These are phyloP conservation scores for Parus major DNA, from an alignment of 2,113 vertebrate species.

Conservation along the genomic window DNA sequence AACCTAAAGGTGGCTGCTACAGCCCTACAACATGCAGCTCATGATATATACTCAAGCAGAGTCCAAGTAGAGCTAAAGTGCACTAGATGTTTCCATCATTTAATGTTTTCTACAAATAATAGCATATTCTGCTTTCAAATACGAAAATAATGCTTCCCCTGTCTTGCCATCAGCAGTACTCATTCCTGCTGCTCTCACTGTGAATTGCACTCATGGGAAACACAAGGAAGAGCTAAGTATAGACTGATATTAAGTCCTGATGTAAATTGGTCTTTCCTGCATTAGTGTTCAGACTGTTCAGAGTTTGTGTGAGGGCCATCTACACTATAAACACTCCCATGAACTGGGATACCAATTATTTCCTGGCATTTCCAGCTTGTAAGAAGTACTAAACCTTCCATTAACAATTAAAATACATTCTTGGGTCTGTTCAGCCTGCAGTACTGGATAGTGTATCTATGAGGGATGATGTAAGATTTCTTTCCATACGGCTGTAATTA, in stretches of 20 bases:
- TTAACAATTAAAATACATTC: slow-evolving; percentile 51
- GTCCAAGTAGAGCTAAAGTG: not conserved
- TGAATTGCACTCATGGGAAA: slow-evolving; percentile 12
- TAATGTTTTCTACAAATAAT: not conserved
- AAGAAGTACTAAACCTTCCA: slow-evolving; percentile 5
- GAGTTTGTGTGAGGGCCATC: not conserved
- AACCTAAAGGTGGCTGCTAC: not conserved
- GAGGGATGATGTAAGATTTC: not conserved
- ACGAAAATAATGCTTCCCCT: not conserved
- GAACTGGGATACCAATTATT: slow-evolving; percentile 20
- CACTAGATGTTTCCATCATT: not conserved
- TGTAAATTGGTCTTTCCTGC: slow-evolving; percentile 9
- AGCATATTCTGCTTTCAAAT: not conserved
- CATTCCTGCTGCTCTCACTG: not conserved
- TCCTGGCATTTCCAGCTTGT: slow-evolving; percentile 40
- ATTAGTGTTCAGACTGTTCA: not conserved
- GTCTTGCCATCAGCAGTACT: not conserved
- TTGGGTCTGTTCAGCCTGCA: slow-evolving; percentile 46
- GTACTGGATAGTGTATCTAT: slow-evolving; percentile 11
- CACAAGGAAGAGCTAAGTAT: slow-evolving; percentile 19
- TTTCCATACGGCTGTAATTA: not conserved
- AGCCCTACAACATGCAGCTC: not conserved
- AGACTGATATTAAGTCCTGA: not conserved
- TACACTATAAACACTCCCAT: slow-evolving; percentile 32
- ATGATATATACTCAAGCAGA: not conserved